Evolutionary conservation across 2,797 vertebrate species (phyloP).

Genomic region (Pteropus rufus): DNA sequence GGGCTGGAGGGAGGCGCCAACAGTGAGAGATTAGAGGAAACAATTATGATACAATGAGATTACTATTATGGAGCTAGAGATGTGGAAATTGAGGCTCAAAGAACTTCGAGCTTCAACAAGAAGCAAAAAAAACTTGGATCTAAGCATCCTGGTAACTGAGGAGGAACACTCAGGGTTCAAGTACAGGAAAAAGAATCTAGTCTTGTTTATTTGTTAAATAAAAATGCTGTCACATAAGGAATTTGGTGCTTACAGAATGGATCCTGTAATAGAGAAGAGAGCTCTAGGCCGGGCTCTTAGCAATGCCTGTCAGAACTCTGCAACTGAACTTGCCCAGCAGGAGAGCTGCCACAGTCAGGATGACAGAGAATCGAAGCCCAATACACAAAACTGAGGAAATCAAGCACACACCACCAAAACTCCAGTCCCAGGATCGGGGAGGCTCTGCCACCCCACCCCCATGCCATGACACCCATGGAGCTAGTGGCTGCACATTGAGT

Average conservation of each 20-base stretch:
- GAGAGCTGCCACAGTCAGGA: not conserved
- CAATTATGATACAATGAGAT: not conserved
- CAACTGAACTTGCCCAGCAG: not conserved
- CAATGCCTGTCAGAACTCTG: not conserved
- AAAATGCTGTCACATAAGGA: not conserved
- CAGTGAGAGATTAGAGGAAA: not conserved
- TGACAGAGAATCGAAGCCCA: not conserved
- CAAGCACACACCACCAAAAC: not conserved
- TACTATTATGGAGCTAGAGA: rapidly evolving
- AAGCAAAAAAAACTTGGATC: not conserved
- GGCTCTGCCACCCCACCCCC: not conserved
- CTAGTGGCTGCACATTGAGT: not conserved
- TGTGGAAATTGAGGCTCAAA: not conserved
- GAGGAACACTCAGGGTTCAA: not conserved
- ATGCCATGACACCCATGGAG: not conserved
- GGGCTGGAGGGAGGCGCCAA: not conserved
- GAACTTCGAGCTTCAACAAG: not conserved
- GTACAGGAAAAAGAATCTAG: not conserved
- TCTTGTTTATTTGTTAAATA: not conserved
- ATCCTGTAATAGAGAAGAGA: not conserved
- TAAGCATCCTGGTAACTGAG: not conserved
- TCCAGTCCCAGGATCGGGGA: not conserved
- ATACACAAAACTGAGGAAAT: not conserved
- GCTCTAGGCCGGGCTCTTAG: not conserved
- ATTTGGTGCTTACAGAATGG: not conserved